Base-by-base conservation (phyloP, 2,888 invertebrate genomes). In the Sphaerophoria rueppellii region DNA sequence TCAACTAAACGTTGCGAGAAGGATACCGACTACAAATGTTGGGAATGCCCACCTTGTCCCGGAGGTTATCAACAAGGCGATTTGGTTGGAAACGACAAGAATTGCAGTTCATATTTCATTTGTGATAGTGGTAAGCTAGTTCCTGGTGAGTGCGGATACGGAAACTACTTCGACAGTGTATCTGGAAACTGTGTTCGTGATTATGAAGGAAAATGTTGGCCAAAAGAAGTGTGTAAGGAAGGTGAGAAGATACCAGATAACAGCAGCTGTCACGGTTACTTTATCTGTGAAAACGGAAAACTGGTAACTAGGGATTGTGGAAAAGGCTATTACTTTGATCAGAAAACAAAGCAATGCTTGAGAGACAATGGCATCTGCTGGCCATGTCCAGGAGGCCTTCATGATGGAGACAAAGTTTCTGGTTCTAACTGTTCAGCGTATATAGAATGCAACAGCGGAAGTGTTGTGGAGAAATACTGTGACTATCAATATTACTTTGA, bases 1-100 rank as follows among this genome's bases (percentile, higher is more conserved):
- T 4, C 34, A 0, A 0, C 52, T 6, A 78, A 83, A 14, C 67
- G 87, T 6, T 89, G 89, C 67, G 14, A 11, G 14, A 16, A 11
- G 6, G 82, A 70, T 48, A 48, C n/a, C 0, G 46, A 48, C 0
- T 11, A n/a, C 4, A 48, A 48, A 24, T 24, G 24, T 2, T 24
- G 24, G 24, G 46, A 11, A 52, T 85, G 69, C 70, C 50, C 78
- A 4, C 34, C 43, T 7, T 82, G 82, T 14, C 67, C 73, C 37
- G 79, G 63, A n/a, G 82, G 78, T 0, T 70, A 73, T 14, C 46
- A 54, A 0, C 78, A 78, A 6, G 82, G 82, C 2, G 72, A 77
- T 4, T 12, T 77, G 3, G 35, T 82, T 6, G 35, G n/a, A 7
- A 67, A 70, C 9, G 12, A 4, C 1, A 52, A 46, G 40, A 57